These are phyloP conservation scores for Xenotilapia flavipinnis DNA, from an alignment of 2,113 vertebrate genomes.

Conservation along the genomic window DNA sequence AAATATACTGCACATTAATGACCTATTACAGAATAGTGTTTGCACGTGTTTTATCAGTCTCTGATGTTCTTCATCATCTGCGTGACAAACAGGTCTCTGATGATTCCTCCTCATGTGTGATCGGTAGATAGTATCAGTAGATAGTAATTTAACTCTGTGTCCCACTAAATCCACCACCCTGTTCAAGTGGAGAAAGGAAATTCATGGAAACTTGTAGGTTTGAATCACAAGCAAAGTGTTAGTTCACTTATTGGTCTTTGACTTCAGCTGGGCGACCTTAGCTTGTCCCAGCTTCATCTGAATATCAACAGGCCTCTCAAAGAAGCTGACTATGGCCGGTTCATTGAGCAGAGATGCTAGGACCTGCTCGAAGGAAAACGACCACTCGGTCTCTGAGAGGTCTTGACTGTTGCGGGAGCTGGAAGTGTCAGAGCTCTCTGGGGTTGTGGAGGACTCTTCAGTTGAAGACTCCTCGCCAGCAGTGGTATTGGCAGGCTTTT, in stretches of 20 bases:
- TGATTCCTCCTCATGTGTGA: neutral
- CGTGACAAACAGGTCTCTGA: neutral
- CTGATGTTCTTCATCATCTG: neutral
- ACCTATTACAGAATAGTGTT: neutral
- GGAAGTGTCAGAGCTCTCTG: slow-evolving; percentile 29
- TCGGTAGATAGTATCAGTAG: neutral
- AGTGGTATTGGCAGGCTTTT: neutral
- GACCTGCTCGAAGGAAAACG: slow-evolving; percentile 95
- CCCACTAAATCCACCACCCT: neutral
- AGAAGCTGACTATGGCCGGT: slow-evolving; percentile 85
- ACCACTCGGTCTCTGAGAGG: slow-evolving; percentile 79
- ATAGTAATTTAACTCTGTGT: neutral
- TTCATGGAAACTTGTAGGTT: neutral
- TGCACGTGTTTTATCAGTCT: neutral
- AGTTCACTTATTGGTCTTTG: slow-evolving; percentile 60
- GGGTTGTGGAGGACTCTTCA: slow-evolving; percentile 9
- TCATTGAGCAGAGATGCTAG: slow-evolving; percentile 93
- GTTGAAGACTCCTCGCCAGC: neutral
- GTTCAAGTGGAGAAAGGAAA: neutral
- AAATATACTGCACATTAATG: neutral
- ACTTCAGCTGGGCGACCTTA: slow-evolving; percentile 79
- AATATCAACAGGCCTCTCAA: slow-evolving; percentile 82
- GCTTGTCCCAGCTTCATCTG: slow-evolving; percentile 76
- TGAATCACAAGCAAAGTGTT: neutral
- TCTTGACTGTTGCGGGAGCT: slow-evolving; percentile 30